Conservation (phyloP, 1,140 invertebrate species). For the Paralvinella palmiformis region DNA sequence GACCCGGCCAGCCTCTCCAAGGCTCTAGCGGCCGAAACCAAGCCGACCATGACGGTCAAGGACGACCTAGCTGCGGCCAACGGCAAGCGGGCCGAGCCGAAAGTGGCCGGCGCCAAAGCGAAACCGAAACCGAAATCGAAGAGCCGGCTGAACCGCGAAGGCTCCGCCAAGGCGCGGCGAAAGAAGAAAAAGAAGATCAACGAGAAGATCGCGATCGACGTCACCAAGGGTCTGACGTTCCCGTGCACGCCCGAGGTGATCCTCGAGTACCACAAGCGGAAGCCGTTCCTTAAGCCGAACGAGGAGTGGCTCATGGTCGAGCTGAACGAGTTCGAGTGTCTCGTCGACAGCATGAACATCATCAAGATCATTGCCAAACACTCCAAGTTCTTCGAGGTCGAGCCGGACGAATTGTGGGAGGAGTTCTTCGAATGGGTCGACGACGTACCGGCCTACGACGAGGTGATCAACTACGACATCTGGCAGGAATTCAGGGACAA, state of each 20-base stretch:
- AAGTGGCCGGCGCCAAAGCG: not conserved
- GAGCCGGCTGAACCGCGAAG: not conserved
- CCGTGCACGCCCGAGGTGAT: constrained; percentile 19
- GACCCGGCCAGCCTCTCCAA: not conserved
- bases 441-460: constrained; percentile 18
- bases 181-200: not conserved
- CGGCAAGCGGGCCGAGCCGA: not conserved
- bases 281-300: constrained; percentile 14
- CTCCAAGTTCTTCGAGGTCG: constrained; percentile 23
- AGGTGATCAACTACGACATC: constrained; percentile 20
- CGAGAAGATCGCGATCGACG: not conserved
- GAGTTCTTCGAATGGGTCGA: constrained; percentile 26
- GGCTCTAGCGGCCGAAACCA: not conserved
- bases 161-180: not conserved
- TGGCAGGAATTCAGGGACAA: constrained; percentile 23
- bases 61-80: not conserved
- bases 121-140: not conserved
- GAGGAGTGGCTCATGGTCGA: constrained; percentile 22
- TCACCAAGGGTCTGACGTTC: constrained; percentile 11
- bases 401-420: constrained; percentile 19
- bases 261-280: constrained; percentile 19
- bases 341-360: constrained; percentile 17
- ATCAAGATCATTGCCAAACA: constrained; percentile 19
- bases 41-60: not conserved
- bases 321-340: constrained; percentile 22